Evolutionary conservation across 1,140 invertebrate species (phyloP), one percentile per base, ranked within the genome.

Genomic region (Trichoplusia ni): DNA sequence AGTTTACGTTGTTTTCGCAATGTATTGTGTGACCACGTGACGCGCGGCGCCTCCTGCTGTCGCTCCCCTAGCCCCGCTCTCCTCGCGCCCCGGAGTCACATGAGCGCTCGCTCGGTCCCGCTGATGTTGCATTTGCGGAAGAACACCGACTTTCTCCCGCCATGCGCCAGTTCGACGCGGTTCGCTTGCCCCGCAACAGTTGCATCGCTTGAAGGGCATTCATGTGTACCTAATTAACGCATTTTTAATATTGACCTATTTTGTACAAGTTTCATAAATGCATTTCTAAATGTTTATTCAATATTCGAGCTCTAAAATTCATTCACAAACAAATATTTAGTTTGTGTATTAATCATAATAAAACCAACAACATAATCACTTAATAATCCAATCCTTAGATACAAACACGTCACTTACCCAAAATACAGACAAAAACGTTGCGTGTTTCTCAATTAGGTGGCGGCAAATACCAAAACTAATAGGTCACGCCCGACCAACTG

Each of bases 1-100:
- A 54, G 51, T 54, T 54, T 51, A 51, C 35, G 21, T 54, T 25
- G 51, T 40, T 54, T 54, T 54, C 51, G 51, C 51, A 54, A 54
- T 54, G 51, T 27, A 54, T 54, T 54, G 51, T 54, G 33, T 35
- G 19, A 21, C 29, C 33, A 21, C 19, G 23, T 25, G 25, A 31
- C 47, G 27, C 47, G 33, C 42, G 16, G 18, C 21, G 7, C 18
- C 14, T 13, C 40, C 8, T 3, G 3, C 13, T 3, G 11, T 3
- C 35, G 13, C 40, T n/a, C 21, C 29, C 18, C 27, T 13, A 8
- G n/a, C 16, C 9, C 35, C 33, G 2, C 13, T 1, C 44, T 29
- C 5, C 44, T n/a, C n/a, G 9, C n/a, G n/a, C 46, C 29, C 27
- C 51, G 35, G 21, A 54, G 51, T 54, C 51, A 54, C 51, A 54